Base-by-base conservation (phyloP, 2,797 vertebrate species). In the Ceyx erithaca region DNA sequence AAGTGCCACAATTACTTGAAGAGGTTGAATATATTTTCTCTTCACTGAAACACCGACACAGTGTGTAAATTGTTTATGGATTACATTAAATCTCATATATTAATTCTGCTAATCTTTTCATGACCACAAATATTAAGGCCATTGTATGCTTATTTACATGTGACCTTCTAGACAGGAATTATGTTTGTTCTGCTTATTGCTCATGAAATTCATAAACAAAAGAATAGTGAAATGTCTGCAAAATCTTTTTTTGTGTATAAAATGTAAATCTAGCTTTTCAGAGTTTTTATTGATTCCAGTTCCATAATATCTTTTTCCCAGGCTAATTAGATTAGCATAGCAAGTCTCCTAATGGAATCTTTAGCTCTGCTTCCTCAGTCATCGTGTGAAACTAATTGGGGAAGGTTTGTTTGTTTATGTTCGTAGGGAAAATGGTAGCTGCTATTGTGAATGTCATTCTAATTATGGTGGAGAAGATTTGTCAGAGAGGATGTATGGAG, bases 271-370 rank as follows among this genome's bases (percentile, higher is more conserved):
- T 64, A 26, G 37, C 25, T 80, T 79, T 92, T 85, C 48, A 85
- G 62, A 59, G 35, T 35, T 93, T 76, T 86, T 92, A 80, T 68
- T 84, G 78, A 88, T 94, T 93, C 22, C 25, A 31, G 45, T 91
- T 92, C 80, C 48, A 71, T 80, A 85, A 51, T 81, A 67, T 85
- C 49, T 37, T 48, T 71, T 91, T 93, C 55, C 78, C 40, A 13
- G 59, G 67, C 78, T 96, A 95, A 96, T 96, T 94, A 93, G 70
- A 93, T 94, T 95, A 91, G 51, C 76, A 90, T 89, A 94, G 73
- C 49, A 88, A 91, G 48, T 31, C 25, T 94, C 61, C 83, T 94
- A 89, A 91, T 86, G 73, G 80, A 95, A 87, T 93, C 79, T 95
- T 95, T 61, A 94, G 78, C 80, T 95, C 62, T 89, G 45, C 54